Percentiles rank a stretch among this genome's conserved stretches.
Evolutionary conservation across 2,113 vertebrate species (phyloP).

Genomic region (Pleuronectes platessa): DNA sequence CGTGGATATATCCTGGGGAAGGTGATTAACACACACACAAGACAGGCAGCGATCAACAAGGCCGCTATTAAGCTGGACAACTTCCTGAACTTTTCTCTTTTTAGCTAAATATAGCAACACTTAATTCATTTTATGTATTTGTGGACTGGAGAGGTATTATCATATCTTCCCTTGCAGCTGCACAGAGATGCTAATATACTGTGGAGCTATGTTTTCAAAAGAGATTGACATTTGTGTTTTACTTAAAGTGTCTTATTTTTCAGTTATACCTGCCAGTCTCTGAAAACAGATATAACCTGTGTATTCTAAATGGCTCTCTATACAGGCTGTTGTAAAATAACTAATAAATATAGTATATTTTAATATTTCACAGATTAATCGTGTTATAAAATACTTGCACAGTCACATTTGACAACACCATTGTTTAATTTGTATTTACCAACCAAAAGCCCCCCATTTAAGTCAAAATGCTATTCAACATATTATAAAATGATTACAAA

Average conservation of each 20-base stretch:
- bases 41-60: slow-evolving; percentile 77
- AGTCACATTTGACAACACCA: background rate
- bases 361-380: background rate
- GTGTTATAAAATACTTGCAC: background rate
- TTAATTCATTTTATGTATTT: slow-evolving; percentile 60
- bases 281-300: too few relatives aligned
- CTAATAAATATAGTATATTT: background rate
- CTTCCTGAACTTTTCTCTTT: slow-evolving; percentile 76
- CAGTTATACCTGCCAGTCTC: too few relatives aligned
- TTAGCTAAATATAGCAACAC: slow-evolving; percentile 66
- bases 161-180: slow-evolving; percentile 43
- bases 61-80: slow-evolving; percentile 72
- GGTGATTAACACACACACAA: slow-evolving; percentile 74
- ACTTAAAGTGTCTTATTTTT: background rate
- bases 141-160: slow-evolving; percentile 39
- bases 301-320: background rate
- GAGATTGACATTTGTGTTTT: slow-evolving; percentile 13
- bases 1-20: slow-evolving; percentile 77
- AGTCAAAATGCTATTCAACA: background rate
- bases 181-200: slow-evolving; percentile 31
- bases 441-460: background rate
- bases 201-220: slow-evolving; percentile 24
- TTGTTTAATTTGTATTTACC: background rate
- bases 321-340: background rate
- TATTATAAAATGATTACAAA: background rate